phyloP scores from a whole-genome alignment of 2,113 vertebrate species.

The Hemiscyllium ocellatum region DNA sequence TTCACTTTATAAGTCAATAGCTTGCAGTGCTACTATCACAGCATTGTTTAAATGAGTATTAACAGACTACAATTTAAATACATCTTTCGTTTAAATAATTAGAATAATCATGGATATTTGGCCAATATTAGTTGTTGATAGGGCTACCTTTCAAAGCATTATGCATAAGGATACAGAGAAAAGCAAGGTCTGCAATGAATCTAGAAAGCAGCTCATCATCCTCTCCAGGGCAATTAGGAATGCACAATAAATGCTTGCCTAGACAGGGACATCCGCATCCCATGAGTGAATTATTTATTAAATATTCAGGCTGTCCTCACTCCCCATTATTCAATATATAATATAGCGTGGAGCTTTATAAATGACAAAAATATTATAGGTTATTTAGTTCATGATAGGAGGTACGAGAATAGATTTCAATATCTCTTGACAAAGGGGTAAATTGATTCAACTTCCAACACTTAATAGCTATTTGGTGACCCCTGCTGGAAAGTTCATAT shows the following conservation, averaged over 20 bases:
- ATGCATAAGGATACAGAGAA: not conserved
- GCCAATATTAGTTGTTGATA: not conserved
- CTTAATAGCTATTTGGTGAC: slow-evolving; percentile 34
- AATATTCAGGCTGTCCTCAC: no score
- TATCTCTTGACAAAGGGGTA: not conserved
- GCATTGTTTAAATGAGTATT: not conserved
- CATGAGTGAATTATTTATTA: no score
- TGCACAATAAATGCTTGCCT: no score
- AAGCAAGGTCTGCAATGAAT: no score
- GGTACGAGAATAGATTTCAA: not conserved
- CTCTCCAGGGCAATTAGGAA: no score
- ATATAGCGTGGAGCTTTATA: not conserved
- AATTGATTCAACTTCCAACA: not conserved
- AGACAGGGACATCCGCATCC: no score
- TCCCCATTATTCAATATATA: not conserved
- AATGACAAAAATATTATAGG: not conserved
- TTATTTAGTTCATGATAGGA: not conserved
- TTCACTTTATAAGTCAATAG: not conserved
- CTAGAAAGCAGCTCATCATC: no score
- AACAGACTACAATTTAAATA: not conserved
- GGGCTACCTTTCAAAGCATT: not conserved
- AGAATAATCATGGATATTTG: not conserved
- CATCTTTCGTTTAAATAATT: not conserved
- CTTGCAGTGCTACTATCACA: not conserved
- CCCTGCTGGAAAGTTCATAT: slow-evolving; percentile 31